A percentile compares a stretch with the other conserved stretches of the same genome.
Evolutionary conservation across 2,797 vertebrate species (phyloP).

Genomic region (Macrochelys suwanniensis): DNA sequence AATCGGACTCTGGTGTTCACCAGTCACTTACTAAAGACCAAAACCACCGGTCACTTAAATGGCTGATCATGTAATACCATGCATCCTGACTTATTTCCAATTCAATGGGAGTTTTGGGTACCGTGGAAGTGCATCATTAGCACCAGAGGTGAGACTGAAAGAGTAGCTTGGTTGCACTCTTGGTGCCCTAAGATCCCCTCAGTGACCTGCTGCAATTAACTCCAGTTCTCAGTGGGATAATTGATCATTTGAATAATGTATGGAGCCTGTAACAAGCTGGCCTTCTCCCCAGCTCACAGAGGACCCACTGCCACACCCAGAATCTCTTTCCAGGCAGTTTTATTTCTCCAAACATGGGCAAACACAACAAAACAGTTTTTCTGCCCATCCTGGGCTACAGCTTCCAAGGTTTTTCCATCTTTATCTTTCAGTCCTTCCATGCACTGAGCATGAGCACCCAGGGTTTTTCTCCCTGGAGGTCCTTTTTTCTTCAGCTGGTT

Average conservation of each 20-base stretch:
- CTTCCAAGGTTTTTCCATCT: not conserved
- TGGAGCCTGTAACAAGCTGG: not conserved
- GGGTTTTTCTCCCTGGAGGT: not conserved
- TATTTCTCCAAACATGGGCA: not conserved
- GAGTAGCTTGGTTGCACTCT: not conserved
- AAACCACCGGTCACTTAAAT: not conserved
- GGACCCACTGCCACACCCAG: not conserved
- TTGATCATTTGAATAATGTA: not conserved
- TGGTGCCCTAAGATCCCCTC: not conserved
- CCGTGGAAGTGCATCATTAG: not conserved
- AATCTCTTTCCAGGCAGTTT: not conserved
- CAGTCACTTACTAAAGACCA: not conserved
- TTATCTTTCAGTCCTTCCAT: not conserved
- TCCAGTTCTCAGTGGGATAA: not conserved
- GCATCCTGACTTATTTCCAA: not conserved
- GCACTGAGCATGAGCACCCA: not conserved
- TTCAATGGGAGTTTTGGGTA: not conserved
- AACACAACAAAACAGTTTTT: not conserved
- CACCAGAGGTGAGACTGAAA: not conserved
- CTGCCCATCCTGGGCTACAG: not conserved
- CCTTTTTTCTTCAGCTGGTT: not conserved
- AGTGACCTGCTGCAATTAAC: not conserved
- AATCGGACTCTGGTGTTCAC: not conserved
- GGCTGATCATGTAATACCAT: not conserved
- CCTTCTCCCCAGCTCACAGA: not conserved